These are phyloP conservation scores for Pluvialis apricaria DNA, from an alignment of 2,113 vertebrate genomes.

Conservation along the genomic window DNA sequence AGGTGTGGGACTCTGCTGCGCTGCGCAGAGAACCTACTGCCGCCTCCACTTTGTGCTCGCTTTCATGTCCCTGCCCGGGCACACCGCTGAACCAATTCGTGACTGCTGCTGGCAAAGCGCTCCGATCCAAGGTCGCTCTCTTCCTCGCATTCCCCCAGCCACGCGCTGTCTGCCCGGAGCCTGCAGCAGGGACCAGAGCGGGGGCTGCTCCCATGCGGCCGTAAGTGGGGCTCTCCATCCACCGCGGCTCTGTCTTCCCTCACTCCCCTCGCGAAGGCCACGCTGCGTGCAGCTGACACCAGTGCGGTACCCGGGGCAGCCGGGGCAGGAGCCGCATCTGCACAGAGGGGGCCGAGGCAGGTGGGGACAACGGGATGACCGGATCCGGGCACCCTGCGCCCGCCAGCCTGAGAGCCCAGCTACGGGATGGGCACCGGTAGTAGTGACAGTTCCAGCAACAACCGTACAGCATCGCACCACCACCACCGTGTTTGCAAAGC, in stretches of 20 bases:
- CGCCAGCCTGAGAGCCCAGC: background rate
- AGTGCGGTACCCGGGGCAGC: background rate
- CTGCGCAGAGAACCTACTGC: background rate
- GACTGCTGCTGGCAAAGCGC: background rate
- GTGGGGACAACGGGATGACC: background rate
- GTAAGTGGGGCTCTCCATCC: background rate
- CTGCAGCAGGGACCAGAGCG: background rate
- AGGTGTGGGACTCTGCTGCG: background rate
- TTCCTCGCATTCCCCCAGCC: background rate
- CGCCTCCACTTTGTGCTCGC: fast-evolving
- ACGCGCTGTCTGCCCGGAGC: background rate
- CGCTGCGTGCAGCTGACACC: background rate
- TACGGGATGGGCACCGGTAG: background rate
- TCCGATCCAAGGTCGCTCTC: background rate
- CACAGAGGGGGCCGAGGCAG: background rate
- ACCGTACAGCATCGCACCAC: background rate
- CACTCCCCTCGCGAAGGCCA: background rate
- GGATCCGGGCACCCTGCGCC: background rate
- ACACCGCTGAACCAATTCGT: background rate
- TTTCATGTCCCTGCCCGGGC: background rate
- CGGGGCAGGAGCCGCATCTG: fast-evolving
- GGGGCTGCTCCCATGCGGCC: background rate
- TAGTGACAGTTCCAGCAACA: background rate
- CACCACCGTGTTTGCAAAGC: background rate
- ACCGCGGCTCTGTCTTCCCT: background rate